Evolutionary conservation across 2,113 vertebrate species (phyloP), one percentile per base, ranked within the genome.

Genomic region (Plecturocebus donacophilus): DNA sequence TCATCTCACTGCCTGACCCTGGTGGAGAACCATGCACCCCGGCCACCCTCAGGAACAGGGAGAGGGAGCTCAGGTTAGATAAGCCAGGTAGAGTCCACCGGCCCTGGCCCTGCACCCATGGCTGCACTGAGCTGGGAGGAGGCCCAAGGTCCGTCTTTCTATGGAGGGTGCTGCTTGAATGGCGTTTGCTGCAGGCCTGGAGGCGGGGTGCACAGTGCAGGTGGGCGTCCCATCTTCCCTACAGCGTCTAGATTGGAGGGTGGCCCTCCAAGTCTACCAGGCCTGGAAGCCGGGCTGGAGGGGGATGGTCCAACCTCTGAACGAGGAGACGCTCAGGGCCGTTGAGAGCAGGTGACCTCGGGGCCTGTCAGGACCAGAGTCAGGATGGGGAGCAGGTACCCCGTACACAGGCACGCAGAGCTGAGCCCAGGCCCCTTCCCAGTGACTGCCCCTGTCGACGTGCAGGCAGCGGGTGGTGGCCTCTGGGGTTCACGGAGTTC

Each of bases 291-390:
- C 47, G 42, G 73, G 11, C 20, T 6, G 14, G 64, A 47, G 32
- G 35, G 56, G 85, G 25, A 6, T 19, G 25, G 54, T 23, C 49
- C 32, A 38, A 4, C 32, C 27, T 23, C 10, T 2, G 75, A n/a
- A 61, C 2, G 75, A 66, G 87, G 56, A 61, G 73, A 71, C 73
- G 54, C 64, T 94, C 91, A 86, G 45, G 95, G 85, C 66, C 71
- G 54, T 42, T 79, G 66, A 40, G 45, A 58, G 20, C 52, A 66
- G 68, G 54, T 20, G 32, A 5, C 35, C 52, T 73, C 10, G 19
- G 70, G 87, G 49, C 32, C 89, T 56, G 30, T 16, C 45, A 12
- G 61, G 84, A 40, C n/a, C 20, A 47, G 52, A 83, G 21, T 38
- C 56, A 49, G 42, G 49, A 47, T 20, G 2, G 16, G 40, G 35